Evolutionary conservation across 2,797 vertebrate species (phyloP), one percentile per base, ranked within the genome.

Genomic region (Gephyroberyx darwinii): DNA sequence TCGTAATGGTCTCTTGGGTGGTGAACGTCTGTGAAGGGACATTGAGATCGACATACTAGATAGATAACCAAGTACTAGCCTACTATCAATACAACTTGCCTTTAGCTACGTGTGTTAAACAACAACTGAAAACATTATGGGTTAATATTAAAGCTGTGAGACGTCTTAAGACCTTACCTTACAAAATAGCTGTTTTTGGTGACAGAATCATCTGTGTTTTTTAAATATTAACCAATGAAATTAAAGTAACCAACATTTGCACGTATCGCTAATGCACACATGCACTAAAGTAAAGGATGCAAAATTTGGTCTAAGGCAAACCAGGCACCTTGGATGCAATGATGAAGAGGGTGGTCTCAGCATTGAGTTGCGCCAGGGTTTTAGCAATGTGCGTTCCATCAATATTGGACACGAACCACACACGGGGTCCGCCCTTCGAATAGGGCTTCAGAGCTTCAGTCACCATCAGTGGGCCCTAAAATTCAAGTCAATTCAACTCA

Each of bases 321-420:
- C 3, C 9, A n/a, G 10, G 0, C 74, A 99, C 98, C 96, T 99
- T 99, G 39, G 98, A 99, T 13, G 97, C 98, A 2, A 99, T 85
- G 84, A 99, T 97, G 91, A 99, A 99, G 74, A 99, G 94, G 0
- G 95, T 94, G 0, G 96, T 95, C 86, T 98, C 96, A 0, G 97
- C 93, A 16, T 96, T 95, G 62, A 99, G 95, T 26, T 91, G 84
- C 22, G 95, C 94, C 88, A 99, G 85, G 3, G 97, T 99, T 92
- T 99, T 99, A 81, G 96, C 91, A 55, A 99, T 94, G 85, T 99
- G 98, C 4, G 98, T 99, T 4, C 98, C 98, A 35, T 99, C 98
- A 1, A 99, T 99, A 87, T 99, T 99, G 56, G 98, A 99, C 48
- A 99, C 97, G 83, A 98, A 99, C 96, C 97, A 98, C 48, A 96